Conservation (phyloP, 2,888 invertebrate species). For the Pollenia griseotomentosa region DNA sequence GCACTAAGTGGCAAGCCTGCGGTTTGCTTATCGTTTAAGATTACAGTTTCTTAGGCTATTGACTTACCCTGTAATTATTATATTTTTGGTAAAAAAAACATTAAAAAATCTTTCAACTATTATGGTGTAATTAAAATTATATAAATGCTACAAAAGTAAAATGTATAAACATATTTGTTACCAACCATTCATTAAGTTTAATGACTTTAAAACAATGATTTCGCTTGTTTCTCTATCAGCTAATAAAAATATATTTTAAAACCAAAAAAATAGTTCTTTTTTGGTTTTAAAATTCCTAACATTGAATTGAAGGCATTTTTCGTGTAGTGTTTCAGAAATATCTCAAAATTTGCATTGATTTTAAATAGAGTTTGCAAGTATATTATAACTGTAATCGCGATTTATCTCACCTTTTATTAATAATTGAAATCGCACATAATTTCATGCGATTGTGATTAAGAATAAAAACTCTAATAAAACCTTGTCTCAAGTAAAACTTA, state of each 20-base stretch:
- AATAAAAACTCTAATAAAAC: no score
- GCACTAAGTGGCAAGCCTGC: neutral
- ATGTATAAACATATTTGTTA: constrained; percentile 12
- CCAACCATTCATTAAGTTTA: constrained; percentile 43
- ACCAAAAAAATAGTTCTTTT: neutral
- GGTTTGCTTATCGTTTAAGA: constrained; percentile 29
- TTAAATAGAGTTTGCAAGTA: no score
- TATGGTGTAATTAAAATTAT: constrained; percentile 40
- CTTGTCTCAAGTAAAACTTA: no score
- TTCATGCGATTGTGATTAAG: no score
- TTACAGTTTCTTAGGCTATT: constrained; percentile 51
- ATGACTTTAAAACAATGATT: constrained; percentile 39
- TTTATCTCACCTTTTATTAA: no score
- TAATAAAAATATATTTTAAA: neutral
- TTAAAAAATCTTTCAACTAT: constrained; percentile 32
- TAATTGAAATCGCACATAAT: no score
- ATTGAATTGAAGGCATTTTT: no score
- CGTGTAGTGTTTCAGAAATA: no score
- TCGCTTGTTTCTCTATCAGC: neutral
- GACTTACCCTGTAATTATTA: constrained; percentile 34
- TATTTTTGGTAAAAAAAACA: constrained; percentile 20
- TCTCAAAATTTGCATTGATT: no score
- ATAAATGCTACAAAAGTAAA: constrained; percentile 23
- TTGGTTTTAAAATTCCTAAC: no score
- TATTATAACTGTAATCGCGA: no score